Conservation (phyloP, 2,113 vertebrate species). For the Zeus faber region DNA sequence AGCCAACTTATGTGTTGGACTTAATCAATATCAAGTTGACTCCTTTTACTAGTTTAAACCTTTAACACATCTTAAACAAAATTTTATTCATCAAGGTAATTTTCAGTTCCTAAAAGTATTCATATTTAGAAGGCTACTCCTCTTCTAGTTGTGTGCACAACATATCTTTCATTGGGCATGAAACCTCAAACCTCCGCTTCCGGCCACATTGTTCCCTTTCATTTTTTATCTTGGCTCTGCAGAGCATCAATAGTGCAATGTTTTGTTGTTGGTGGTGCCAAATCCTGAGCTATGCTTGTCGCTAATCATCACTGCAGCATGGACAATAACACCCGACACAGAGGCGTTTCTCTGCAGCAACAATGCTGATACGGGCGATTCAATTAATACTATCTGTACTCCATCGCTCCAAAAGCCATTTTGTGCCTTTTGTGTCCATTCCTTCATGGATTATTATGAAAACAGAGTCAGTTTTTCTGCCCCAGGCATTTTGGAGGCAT, state of each 20-base stretch:
- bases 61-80: no score
- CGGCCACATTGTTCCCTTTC: no score
- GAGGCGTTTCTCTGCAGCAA: slow-evolving; percentile 39
- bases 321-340: slow-evolving; percentile 34
- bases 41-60: no score
- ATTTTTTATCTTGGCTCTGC: background rate
- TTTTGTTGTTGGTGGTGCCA: slow-evolving; percentile 28
- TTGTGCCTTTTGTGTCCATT: slow-evolving; percentile 44
- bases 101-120: no score
- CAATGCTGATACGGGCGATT: slow-evolving; percentile 62
- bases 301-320: slow-evolving; percentile 47
- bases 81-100: no score
- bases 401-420: slow-evolving; percentile 42
- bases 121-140: no score
- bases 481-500: slow-evolving; percentile 45
- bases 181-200: no score
- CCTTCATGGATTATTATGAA: slow-evolving; percentile 53
- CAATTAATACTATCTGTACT: slow-evolving; percentile 55
- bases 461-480: slow-evolving; percentile 28
- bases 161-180: no score
- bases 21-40: no score
- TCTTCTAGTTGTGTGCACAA: no score
- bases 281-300: slow-evolving; percentile 25
- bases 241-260: slow-evolving; percentile 3
- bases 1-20: no score